Conservation (phyloP, 2,888 invertebrate genomes). For the Lottia scabra region DNA sequence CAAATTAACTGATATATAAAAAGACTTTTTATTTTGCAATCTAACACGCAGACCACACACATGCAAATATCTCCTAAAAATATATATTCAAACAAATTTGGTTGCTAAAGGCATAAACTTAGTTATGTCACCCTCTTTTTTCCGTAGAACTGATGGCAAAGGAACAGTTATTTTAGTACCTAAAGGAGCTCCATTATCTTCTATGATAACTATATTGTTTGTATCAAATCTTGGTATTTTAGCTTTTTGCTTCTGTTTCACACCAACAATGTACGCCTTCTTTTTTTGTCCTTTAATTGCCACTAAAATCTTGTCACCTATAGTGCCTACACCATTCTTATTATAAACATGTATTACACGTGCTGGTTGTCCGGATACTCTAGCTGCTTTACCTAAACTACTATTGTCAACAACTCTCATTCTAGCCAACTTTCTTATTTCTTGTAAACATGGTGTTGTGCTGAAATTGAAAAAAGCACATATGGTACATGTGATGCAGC, state of each 20-base stretch:
- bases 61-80: neutral
- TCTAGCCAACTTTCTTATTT: constrained; percentile 74
- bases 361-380: constrained; percentile 94
- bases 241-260: constrained; percentile 83
- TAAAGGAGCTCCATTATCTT: constrained; percentile 92
- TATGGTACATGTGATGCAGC: too few relatives aligned
- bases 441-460: constrained; percentile 47
- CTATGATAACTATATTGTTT: constrained; percentile 95
- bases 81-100: constrained; percentile 79
- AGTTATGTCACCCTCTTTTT: constrained; percentile 84
- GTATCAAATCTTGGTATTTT: constrained; percentile 92
- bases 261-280: constrained; percentile 89
- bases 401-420: constrained; percentile 97
- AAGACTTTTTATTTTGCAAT: constrained; percentile 4
- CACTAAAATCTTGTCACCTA: constrained; percentile 89
- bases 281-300: constrained; percentile 96
- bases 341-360: constrained; percentile 86
- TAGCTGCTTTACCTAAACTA: constrained; percentile 92
- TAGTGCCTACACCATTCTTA: constrained; percentile 72
- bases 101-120: constrained; percentile 91
- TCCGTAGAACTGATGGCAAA: constrained; percentile 87
- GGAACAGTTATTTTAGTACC: constrained; percentile 96
- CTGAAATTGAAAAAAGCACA: constrained; percentile 42
- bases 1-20: constrained; percentile 2
- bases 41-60: neutral